These are phyloP conservation scores for Spheniscus mendiculus DNA, from an alignment of 2,113 vertebrate species.

Conservation along the genomic window DNA sequence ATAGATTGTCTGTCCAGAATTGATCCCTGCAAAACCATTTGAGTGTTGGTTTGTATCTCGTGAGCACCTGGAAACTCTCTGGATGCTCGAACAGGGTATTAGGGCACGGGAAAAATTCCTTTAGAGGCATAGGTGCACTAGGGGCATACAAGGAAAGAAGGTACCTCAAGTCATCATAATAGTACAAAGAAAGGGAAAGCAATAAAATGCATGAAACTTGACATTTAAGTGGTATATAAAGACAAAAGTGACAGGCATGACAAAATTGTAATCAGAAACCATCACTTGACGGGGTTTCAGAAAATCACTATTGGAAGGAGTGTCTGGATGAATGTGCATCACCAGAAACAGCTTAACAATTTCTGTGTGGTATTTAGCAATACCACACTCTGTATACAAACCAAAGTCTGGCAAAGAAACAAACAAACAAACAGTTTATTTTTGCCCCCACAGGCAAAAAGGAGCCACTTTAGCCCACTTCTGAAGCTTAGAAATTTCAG, in stretches of 20 bases:
- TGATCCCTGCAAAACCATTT: background rate
- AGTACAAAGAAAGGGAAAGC: background rate
- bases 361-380: background rate
- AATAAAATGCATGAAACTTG: background rate
- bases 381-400: accelerated
- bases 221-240: background rate
- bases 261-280: background rate
- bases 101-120: background rate
- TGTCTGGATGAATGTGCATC: background rate
- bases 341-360: background rate
- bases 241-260: background rate
- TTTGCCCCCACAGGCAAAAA: background rate
- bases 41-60: background rate
- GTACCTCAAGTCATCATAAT: background rate
- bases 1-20: accelerated
- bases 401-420: background rate
- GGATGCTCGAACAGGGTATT: background rate
- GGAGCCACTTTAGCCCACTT: background rate
- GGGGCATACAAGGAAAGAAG: background rate
- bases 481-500: background rate
- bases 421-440: background rate
- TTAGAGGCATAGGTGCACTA: background rate
- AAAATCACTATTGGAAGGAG: background rate
- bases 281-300: background rate
- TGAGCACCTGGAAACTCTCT: background rate